Evolutionary conservation across 2,888 invertebrate genomes (phyloP).

Genomic region (Polietes domitor): DNA sequence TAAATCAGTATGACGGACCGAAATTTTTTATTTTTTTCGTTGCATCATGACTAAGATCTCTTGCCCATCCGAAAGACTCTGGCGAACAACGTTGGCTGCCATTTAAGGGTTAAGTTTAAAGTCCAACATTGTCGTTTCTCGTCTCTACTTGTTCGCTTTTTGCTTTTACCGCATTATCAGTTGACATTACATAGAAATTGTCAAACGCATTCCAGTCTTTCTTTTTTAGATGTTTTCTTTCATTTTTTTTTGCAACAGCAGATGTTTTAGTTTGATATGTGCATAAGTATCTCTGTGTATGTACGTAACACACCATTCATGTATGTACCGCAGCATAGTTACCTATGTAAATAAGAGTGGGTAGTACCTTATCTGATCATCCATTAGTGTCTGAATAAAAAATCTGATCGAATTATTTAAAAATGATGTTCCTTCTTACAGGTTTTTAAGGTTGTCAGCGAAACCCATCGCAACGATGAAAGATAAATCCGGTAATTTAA

Average conservation of each 20-base stretch:
- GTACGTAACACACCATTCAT: constrained; percentile 9
- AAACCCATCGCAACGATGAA: too few relatives aligned
- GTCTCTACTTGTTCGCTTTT: not conserved
- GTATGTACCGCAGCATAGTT: not conserved
- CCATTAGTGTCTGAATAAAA: too few relatives aligned
- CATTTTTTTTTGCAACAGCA: constrained; percentile 14
- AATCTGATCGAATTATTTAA: too few relatives aligned
- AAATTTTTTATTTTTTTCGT: too few relatives aligned
- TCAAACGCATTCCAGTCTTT: constrained; percentile 18
- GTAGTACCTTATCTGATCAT: too few relatives aligned
- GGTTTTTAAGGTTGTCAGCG: too few relatives aligned
- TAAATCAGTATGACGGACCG: too few relatives aligned
- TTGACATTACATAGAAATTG: constrained; percentile 36
- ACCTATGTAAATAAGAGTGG: not conserved
- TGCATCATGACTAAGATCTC: too few relatives aligned
- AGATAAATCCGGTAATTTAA: too few relatives aligned
- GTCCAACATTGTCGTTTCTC: not conserved
- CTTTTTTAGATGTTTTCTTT: not conserved
- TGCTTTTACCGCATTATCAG: constrained; percentile 29
- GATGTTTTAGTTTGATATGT: constrained; percentile 31
- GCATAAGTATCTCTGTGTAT: not conserved
- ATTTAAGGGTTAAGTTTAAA: constrained; percentile 14
- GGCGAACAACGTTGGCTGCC: not conserved
- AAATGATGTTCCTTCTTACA: too few relatives aligned
- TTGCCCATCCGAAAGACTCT: too few relatives aligned